These are phyloP conservation scores for Scaptodrosophila lebanonensis DNA, from an alignment of 1,140 invertebrate species.

Conservation along the genomic window DNA sequence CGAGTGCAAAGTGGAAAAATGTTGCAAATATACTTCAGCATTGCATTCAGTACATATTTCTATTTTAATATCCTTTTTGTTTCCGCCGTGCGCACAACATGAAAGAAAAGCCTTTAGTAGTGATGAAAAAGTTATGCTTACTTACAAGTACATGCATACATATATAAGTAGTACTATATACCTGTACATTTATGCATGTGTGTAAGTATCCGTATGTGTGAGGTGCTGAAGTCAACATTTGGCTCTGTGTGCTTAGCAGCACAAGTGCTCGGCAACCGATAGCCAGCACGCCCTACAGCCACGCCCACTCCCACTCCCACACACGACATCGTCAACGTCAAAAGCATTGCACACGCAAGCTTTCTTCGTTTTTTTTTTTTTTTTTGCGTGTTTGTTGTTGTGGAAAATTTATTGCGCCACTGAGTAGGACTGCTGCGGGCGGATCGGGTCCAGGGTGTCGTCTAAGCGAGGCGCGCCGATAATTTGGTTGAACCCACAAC, in stretches of 20 bases:
- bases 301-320: slow-evolving; percentile 1
- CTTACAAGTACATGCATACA: no score
- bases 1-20: no score
- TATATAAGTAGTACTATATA: no score
- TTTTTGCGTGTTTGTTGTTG: slow-evolving; percentile 46
- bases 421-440: no score
- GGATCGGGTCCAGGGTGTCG: no score
- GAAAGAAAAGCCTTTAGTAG: slow-evolving; percentile 19
- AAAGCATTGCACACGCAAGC: slow-evolving; percentile 37
- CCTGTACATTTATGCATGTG: no score
- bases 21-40: no score
- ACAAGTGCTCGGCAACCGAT: slow-evolving; percentile 26
- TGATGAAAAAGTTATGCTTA: slow-evolving; percentile 25
- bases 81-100: no score
- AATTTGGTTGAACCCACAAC: no score
- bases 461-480: no score
- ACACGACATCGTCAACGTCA: slow-evolving; percentile 40
- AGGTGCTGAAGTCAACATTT: slow-evolving; percentile 24
- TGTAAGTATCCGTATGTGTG: not conserved
- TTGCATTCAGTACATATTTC: slow-evolving; percentile 12
- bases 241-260: slow-evolving; percentile 39
- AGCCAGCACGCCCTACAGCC: not conserved
- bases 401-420: no score
- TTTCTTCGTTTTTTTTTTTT: slow-evolving; percentile 16
- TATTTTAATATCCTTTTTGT: slow-evolving; percentile 32